A percentile compares a stretch with the other conserved stretches of the same genome.
phyloP scores from a whole-genome alignment of 2,888 invertebrate genomes.

The Nemurella pictetii region DNA sequence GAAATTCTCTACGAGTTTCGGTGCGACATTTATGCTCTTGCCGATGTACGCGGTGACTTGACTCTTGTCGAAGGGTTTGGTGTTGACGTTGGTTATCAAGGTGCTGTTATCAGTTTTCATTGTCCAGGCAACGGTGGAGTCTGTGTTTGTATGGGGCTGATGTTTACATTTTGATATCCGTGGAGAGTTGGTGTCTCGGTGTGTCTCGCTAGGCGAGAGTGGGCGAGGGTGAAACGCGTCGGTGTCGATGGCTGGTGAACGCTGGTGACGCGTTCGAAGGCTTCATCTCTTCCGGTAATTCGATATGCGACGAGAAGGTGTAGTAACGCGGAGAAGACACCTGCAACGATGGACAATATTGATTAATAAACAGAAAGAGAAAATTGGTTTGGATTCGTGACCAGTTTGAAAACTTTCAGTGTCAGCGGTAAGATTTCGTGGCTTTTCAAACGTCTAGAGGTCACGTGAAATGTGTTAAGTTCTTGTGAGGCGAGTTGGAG shows the following conservation, averaged over 20 bases:
- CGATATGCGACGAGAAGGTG: neutral
- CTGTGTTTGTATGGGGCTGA: neutral
- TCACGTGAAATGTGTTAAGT: too few species aligned
- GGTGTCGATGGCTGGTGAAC: neutral
- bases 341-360: neutral
- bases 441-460: neutral
- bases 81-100: neutral
- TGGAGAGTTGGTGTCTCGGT: neutral
- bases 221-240: neutral
- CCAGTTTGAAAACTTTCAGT: neutral
- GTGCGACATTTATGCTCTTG: neutral
- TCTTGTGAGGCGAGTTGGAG: neutral
- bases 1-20: neutral
- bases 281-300: neutral
- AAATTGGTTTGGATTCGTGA: neutral
- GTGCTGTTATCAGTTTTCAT: neutral
- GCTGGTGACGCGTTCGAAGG: neutral
- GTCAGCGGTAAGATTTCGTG: neutral
- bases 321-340: neutral
- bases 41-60: neutral
- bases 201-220: neutral
- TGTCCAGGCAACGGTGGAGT: neutral
- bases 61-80: too few species aligned
- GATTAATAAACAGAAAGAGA: neutral
- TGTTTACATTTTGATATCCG: neutral